Evolutionary conservation across 2,113 vertebrate genomes (phyloP).

Genomic region (Perognathus longimembris): DNA sequence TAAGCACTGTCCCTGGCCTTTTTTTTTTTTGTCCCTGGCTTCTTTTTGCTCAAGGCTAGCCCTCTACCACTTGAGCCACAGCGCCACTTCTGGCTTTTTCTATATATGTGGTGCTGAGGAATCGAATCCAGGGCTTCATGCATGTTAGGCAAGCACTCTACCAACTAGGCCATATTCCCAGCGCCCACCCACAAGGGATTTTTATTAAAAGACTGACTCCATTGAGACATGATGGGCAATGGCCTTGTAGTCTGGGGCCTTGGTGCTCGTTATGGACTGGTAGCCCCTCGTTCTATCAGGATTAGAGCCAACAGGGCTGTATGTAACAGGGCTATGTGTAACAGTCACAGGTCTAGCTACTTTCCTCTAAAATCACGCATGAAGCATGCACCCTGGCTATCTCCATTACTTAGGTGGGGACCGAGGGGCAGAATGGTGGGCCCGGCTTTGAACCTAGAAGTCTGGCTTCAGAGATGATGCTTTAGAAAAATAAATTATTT

Average conservation of each 20-base stretch:
- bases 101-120: too few species aligned
- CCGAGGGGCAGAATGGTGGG: not conserved
- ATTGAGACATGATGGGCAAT: not conserved
- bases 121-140: too few species aligned
- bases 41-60: too few species aligned
- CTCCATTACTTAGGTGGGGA: not conserved
- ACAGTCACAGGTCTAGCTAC: not conserved
- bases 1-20: too few species aligned
- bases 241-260: not conserved
- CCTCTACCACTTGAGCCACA: too few species aligned
- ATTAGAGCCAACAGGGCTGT: not conserved
- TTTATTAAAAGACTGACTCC: not conserved
- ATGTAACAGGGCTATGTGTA: too few species aligned
- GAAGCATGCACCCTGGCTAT: not conserved
- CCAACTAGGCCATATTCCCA: too few species aligned
- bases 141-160: too few species aligned
- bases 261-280: not conserved
- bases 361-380: not conserved
- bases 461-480: not conserved
- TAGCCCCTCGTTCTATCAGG: too few species aligned
- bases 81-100: too few species aligned
- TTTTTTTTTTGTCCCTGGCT: too few species aligned
- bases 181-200: not conserved
- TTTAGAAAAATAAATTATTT: too few species aligned
- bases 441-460: not conserved